These are phyloP conservation scores for Hozukius guyotensis DNA, from an alignment of 2,797 vertebrate species.

Conservation along the genomic window DNA sequence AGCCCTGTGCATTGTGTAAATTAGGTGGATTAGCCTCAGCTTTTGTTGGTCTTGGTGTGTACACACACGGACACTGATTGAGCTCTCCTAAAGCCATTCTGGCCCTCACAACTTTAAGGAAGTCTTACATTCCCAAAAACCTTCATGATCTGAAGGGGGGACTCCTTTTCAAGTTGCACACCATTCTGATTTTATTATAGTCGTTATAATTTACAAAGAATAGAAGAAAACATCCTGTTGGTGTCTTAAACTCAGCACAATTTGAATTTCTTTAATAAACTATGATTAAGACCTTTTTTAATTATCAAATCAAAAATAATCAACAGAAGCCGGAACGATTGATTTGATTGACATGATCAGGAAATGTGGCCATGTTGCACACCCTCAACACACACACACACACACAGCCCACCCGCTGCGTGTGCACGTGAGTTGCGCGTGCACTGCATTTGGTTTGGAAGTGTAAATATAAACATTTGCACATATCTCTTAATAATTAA, in stretches of 20 bases:
- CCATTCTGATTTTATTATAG: slow-evolving; percentile 26
- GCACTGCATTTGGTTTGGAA: slow-evolving; percentile 12
- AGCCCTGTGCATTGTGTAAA: slow-evolving; percentile 80
- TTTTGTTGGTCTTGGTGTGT: slow-evolving; percentile 78
- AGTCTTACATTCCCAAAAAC: slow-evolving; percentile 67
- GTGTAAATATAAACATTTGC: slow-evolving; percentile 53
- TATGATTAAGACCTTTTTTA: slow-evolving; percentile 1
- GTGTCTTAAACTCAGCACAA: not conserved
- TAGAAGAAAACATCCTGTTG: slow-evolving; percentile 9
- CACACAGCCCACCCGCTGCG: slow-evolving; percentile 34
- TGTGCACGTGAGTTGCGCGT: slow-evolving; percentile 22
- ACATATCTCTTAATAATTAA: slow-evolving; percentile 34
- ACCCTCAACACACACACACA: not conserved
- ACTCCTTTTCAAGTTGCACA: slow-evolving; percentile 29
- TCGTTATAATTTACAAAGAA: not conserved
- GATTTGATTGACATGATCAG: slow-evolving; percentile 20
- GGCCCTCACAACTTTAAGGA: slow-evolving; percentile 74
- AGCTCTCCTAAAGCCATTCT: slow-evolving; percentile 76
- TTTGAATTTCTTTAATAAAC: not conserved
- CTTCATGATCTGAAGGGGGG: slow-evolving; percentile 49
- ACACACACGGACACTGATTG: slow-evolving; percentile 79
- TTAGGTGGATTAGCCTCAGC: slow-evolving; percentile 81
- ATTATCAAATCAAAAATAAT: slow-evolving; percentile 32
- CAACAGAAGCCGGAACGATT: not conserved
- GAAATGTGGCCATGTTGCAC: slow-evolving; percentile 6